These are phyloP conservation scores for Aradophagus sp. DNA, from an alignment of 1,140 invertebrate species.

Conservation along the genomic window DNA sequence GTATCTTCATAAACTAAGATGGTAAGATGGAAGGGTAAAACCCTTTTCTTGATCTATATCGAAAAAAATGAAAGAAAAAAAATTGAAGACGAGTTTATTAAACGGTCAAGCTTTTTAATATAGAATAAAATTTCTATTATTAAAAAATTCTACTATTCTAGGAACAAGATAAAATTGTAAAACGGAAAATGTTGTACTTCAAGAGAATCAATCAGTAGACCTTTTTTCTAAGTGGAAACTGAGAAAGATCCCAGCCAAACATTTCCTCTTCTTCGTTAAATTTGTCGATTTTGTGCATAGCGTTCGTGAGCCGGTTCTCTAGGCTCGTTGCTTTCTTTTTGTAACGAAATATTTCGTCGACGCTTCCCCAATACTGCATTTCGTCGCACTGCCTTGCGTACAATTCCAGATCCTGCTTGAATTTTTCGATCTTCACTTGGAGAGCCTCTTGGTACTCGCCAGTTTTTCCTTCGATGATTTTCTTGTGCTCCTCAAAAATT, in stretches of 20 bases:
- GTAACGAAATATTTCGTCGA: slow-evolving; percentile 90
- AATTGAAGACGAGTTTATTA: no score
- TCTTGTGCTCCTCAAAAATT: slow-evolving; percentile 87
- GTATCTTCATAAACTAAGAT: no score
- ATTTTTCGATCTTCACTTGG: slow-evolving; percentile 81
- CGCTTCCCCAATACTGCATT: slow-evolving; percentile 90
- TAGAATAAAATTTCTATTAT: no score
- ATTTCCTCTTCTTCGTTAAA: slow-evolving; percentile 95
- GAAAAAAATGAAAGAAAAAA: no score
- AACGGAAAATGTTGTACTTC: no score
- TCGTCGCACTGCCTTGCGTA: slow-evolving; percentile 89
- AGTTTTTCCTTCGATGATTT: slow-evolving; percentile 87
- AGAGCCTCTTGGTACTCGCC: slow-evolving; percentile 90
- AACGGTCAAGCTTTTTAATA: no score
- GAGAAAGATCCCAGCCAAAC: slow-evolving; percentile 91
- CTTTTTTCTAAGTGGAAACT: slow-evolving; percentile 88
- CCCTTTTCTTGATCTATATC: no score
- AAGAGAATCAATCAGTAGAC: no score
- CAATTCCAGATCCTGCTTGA: slow-evolving; percentile 86
- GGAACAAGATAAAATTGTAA: no score
- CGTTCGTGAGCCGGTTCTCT: slow-evolving; percentile 79
- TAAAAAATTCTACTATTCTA: no score
- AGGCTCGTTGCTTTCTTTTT: slow-evolving; percentile 85
- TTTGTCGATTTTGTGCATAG: slow-evolving; percentile 87
- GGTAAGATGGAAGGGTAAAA: no score